phyloP scores from a whole-genome alignment of 2,888 invertebrate genomes.

The Sphaerophoria rueppellii region DNA sequence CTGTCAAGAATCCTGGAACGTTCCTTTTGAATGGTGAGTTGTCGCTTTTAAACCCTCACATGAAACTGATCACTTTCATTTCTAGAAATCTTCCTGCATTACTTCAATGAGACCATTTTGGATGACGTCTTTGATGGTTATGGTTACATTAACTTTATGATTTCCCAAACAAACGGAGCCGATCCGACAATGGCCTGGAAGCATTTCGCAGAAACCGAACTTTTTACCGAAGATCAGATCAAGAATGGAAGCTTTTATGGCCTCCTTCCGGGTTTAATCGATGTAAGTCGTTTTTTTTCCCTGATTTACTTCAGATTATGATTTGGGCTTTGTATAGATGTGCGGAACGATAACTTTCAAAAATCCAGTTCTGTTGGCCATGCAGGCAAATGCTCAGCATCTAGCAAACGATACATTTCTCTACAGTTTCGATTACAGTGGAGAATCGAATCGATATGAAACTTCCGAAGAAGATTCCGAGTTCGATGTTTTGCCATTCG shows the following conservation, averaged over 20 bases:
- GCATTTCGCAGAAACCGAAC: conserved; percentile 78
- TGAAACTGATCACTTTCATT: background rate
- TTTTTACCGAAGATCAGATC: conserved; percentile 77
- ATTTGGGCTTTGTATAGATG: background rate
- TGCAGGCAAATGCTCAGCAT: conserved; percentile 81
- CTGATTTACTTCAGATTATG: background rate
- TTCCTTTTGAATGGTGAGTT: conserved; percentile 81
- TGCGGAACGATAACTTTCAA: conserved; percentile 81
- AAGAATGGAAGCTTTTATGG: conserved; percentile 82
- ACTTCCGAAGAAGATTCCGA: conserved; percentile 78
- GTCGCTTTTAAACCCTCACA: background rate
- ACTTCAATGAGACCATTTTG: conserved; percentile 79
- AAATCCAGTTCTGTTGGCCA: conserved; percentile 82
- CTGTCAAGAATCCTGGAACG: conserved; percentile 82
- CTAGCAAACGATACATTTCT: conserved; percentile 81
- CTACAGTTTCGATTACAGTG: conserved; percentile 83
- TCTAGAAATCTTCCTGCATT: conserved; percentile 78
- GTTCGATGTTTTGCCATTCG: conserved; percentile 81
- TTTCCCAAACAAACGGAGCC: conserved; percentile 79
- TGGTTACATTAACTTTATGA: conserved; percentile 79
- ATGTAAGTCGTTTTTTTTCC: conserved; percentile 79
- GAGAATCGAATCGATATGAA: conserved; percentile 81
- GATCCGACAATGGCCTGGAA: conserved; percentile 79
- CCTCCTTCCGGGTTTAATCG: conserved; percentile 83
- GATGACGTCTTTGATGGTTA: conserved; percentile 76